Base-by-base conservation (phyloP, 2,888 invertebrate species). In the Spodoptera picta region DNA sequence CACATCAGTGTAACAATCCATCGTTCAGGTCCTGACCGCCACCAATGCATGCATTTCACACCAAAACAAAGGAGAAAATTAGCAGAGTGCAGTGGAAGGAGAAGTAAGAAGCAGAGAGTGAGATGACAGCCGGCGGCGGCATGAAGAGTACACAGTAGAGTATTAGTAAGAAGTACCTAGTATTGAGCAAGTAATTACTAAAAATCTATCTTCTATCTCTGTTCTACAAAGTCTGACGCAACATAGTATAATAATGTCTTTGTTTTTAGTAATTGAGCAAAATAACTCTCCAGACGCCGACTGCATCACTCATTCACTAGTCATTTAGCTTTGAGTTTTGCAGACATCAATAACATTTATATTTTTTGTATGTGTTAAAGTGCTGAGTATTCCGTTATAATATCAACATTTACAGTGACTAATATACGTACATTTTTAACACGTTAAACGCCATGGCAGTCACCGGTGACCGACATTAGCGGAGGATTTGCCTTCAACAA, bases 11-110 rank as follows among this genome's bases (percentile, higher is more conserved):
- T 87, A 93, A 90, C 82, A 93, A 86, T 87, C 94, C 94, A 83
- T 94, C 93, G 90, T 94, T 94, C 88, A 94, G 90, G 89, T 94
- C 94, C 94, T 94, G 93, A 82, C 87, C 83, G 87, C 86, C 90
- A 87, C 84, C 90, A 88, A 87, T 83, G 93, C 93, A 92, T 93
- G 93, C 94, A 92, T 86, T 87, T 87, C 91, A 92, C 91, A 92
- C 86, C 88, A 88, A 89, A 80, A 92, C 89, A 85, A 89, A 83
- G 84, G 77, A 81, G 78, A 68, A 83, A 79, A 86, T 92, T 93
- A 93, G 91, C 92, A 69, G 74, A 87, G 90, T 89, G 90, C 91
- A 82, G 82, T 65, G 62, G 73, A 75, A 81, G 75, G 58, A 59
- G 43, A 65, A 51, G 52, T 60, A 60, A 41, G 14, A 80, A 77